phyloP scores from a whole-genome alignment of 2,113 vertebrate genomes.

The Bubo blakistoni region DNA sequence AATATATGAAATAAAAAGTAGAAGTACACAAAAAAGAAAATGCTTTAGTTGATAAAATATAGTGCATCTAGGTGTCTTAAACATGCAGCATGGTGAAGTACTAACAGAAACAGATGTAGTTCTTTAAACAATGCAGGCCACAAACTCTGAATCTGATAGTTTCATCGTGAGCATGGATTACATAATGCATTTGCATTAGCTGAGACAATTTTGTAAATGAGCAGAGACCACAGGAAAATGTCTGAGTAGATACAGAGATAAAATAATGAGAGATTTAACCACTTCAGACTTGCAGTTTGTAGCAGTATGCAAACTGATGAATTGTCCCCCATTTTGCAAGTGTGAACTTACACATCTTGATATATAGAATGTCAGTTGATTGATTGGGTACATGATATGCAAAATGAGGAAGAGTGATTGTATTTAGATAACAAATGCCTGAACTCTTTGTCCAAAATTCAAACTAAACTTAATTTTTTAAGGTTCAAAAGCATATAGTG shows the following conservation, averaged over 20 bases:
- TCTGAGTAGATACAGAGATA: not conserved
- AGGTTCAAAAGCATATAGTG: not conserved
- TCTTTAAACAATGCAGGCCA: not conserved
- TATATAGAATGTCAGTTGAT: not conserved
- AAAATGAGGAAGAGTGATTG: not conserved
- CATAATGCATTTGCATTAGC: not conserved
- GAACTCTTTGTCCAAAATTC: not conserved
- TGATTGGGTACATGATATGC: not conserved
- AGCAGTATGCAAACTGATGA: not conserved
- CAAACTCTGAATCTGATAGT: not conserved
- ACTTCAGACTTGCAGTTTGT: not conserved
- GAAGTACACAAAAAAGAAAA: not conserved
- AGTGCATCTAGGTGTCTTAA: not conserved
- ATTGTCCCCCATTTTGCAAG: not conserved
- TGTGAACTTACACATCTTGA: not conserved
- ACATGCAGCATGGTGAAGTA: not conserved
- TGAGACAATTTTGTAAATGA: not conserved
- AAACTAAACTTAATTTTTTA: not conserved
- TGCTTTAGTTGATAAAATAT: not conserved
- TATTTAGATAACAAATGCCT: not conserved
- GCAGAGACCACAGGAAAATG: not conserved
- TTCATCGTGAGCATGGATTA: not conserved
- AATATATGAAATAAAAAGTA: not conserved
- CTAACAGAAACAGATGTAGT: not conserved
- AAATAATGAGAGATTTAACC: not conserved